phyloP scores from a whole-genome alignment of 1,140 invertebrate genomes.

The Ridgeia piscesae region DNA sequence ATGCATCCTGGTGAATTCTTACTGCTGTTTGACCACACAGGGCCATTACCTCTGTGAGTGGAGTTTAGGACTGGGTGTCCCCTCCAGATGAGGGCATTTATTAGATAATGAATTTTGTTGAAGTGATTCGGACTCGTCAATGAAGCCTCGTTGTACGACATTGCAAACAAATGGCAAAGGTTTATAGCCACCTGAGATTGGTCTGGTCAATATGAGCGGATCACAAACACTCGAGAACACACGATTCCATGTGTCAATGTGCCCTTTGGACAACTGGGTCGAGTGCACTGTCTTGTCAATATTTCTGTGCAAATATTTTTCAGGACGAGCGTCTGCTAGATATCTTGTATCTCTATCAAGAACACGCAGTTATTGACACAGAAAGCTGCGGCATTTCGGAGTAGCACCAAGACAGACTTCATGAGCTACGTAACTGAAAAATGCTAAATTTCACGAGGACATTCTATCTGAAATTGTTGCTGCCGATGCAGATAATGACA shows the following conservation, averaged over 20 bases:
- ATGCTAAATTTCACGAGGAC: neutral
- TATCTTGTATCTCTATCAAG: neutral
- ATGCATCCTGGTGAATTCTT: neutral
- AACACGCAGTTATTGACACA: neutral
- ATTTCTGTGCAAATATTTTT: neutral
- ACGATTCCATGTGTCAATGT: neutral
- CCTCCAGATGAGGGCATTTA: neutral
- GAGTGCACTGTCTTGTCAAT: neutral
- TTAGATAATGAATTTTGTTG: neutral
- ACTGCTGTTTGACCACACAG: neutral
- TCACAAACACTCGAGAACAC: neutral
- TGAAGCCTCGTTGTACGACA: neutral
- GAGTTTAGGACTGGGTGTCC: neutral
- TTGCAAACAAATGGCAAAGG: neutral
- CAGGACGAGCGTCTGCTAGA: neutral
- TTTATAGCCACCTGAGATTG: neutral
- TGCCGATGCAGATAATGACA: too few relatives aligned
- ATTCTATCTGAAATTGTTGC: neutral
- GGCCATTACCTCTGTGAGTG: neutral
- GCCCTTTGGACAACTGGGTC: neutral
- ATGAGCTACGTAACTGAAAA: neutral
- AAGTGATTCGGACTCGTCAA: neutral
- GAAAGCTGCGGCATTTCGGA: neutral
- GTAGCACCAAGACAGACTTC: neutral
- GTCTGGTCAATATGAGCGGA: neutral